Conservation (phyloP, 2,797 vertebrate genomes). For the Esox masquinongy region DNA sequence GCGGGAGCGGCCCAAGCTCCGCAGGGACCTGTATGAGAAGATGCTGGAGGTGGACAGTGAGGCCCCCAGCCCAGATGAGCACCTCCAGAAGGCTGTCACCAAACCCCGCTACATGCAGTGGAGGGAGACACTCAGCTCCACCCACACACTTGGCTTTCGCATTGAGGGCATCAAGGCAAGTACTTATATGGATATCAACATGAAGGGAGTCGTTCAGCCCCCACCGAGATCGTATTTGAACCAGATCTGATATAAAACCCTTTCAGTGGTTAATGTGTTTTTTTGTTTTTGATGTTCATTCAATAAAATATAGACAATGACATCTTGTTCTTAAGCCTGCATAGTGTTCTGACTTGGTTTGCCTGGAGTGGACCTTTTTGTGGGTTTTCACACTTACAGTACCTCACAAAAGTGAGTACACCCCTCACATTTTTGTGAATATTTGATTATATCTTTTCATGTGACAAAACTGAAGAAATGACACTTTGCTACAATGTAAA, state of each 20-base stretch:
- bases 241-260: not conserved
- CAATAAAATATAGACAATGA: too few relatives aligned
- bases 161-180: conserved; percentile 96
- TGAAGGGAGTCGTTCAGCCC: not conserved
- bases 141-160: conserved; percentile 93
- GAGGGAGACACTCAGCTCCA: conserved; percentile 97
- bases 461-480: too few relatives aligned
- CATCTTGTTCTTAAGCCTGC: too few relatives aligned
- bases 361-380: too few relatives aligned
- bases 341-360: too few relatives aligned
- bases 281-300: not conserved
- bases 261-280: not conserved
- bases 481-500: too few relatives aligned
- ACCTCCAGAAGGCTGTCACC: conserved; percentile 85
- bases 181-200: not conserved
- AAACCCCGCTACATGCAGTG: conserved; percentile 99
- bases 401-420: too few relatives aligned
- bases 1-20: conserved; percentile 88
- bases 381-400: too few relatives aligned
- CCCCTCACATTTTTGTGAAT: too few relatives aligned
- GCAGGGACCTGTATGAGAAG: conserved; percentile 95
- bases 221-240: not conserved
- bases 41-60: conserved; percentile 93
- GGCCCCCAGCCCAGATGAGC: conserved; percentile 88
- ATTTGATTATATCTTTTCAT: too few relatives aligned